Evolutionary conservation across 1,140 invertebrate species (phyloP), one percentile per base, ranked within the genome.

Genomic region (Drosophila tani): DNA sequence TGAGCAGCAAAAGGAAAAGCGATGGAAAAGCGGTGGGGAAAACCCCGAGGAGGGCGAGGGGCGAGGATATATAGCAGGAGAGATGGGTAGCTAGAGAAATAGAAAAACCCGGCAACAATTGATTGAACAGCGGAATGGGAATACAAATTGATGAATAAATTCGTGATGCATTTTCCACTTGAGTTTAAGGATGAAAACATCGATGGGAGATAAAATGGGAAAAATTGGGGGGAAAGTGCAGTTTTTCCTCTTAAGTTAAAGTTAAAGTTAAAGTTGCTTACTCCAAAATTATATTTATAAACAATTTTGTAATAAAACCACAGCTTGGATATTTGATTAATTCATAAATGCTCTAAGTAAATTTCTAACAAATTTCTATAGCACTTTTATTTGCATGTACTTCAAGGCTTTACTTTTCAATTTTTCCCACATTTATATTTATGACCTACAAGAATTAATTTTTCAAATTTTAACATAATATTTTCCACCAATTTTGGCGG

Each of bases 1-100:
- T 87, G 83, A 81, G 81, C 79, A 71, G 80, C 77, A 77, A 64
- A 73, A 68, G 68, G 79, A 91, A 75, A 88, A 68, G 53, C 75
- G 12, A 73, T 45, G 70, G 55, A 43, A 60, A 71, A 29, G 8
- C 17, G 9, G 19, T 29, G 5, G 65, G 38, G 21, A 57, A 47
- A 57, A 0, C 15, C 0, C 15, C 3, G 27, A 1, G 40, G 21
- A 2, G 3, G 15, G 29, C 19, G 11, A 43, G 38, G 14, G 35
- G 38, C 53, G 55, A 29, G 38, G 14, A 57, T 57, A 66, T 51
- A 60, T 32, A 14, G 50, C 35, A 12, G 17, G 14, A n/a, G 27
- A 47, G 27, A 45, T 19, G 40, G 67, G 21, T 17, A 40, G 29
- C 46, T 35, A 46, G 32, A 41, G 49, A 46, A 24, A 46, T 15